A percentile compares a stretch with the other conserved stretches of the same genome.
Evolutionary conservation across 2,888 invertebrate species (phyloP).

Genomic region (Cephus pygmeus): DNA sequence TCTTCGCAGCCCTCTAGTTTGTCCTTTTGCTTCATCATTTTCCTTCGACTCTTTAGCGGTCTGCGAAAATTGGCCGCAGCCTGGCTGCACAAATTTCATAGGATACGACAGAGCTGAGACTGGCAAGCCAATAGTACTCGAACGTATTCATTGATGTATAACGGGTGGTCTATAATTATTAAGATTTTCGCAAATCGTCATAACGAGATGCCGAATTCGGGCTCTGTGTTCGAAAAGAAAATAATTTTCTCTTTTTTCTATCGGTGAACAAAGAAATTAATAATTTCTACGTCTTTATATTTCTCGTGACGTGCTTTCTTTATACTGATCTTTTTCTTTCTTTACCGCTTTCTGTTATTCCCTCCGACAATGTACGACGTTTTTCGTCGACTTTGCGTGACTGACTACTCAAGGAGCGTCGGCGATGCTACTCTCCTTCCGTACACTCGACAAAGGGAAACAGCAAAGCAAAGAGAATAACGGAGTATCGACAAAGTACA

Average conservation of each 20-base stretch:
- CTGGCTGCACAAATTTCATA: neutral
- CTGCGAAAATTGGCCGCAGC: neutral
- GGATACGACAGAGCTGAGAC: neutral
- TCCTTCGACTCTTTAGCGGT: neutral
- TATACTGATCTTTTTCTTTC: neutral
- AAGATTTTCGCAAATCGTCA: neutral
- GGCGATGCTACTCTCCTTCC: neutral
- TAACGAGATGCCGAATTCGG: neutral
- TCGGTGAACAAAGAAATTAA: neutral
- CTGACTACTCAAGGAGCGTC: slow-evolving; percentile 1
- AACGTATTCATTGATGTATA: neutral
- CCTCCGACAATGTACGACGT: neutral
- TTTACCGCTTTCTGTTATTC: neutral
- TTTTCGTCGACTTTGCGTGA: neutral
- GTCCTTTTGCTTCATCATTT: neutral
- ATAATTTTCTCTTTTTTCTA: neutral
- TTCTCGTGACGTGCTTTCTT: neutral
- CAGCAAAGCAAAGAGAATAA: slow-evolving; percentile 22
- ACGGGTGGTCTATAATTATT: neutral
- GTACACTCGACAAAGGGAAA: neutral
- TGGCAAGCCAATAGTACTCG: neutral
- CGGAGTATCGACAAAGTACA: slow-evolving; percentile 27
- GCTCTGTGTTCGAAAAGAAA: neutral
- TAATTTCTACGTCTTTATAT: neutral
- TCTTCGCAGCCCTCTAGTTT: neutral